Evolutionary conservation across 2,888 invertebrate species (phyloP).

Genomic region (Drosophila tanythrix): DNA sequence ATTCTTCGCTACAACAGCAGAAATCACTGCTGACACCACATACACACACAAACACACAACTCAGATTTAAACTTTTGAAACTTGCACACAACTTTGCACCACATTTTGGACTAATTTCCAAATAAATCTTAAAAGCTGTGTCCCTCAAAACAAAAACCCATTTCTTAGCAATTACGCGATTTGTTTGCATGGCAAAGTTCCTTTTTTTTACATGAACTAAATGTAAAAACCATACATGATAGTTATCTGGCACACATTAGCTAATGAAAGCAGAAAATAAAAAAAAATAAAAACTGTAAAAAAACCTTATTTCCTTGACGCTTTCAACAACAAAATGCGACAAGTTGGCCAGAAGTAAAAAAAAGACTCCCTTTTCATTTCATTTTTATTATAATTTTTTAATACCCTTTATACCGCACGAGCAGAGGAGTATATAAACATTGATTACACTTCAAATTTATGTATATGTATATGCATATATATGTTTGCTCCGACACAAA

Average conservation of each 20-base stretch:
- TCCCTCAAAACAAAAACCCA: slow-evolving; percentile 17
- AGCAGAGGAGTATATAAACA: neutral
- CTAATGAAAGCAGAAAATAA: slow-evolving; percentile 52
- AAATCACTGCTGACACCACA: slow-evolving; percentile 48
- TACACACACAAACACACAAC: slow-evolving; percentile 4
- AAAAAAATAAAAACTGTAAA: slow-evolving; percentile 1
- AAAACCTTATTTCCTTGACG: slow-evolving; percentile 31
- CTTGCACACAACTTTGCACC: slow-evolving; percentile 17
- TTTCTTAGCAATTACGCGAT: slow-evolving; percentile 57
- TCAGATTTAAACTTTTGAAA: slow-evolving; percentile 18
- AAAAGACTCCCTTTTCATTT: slow-evolving; percentile 32
- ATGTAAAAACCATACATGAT: slow-evolving; percentile 29
- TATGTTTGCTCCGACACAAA: neutral
- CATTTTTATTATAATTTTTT: slow-evolving; percentile 25
- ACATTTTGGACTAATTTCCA: slow-evolving; percentile 41
- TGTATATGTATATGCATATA: neutral
- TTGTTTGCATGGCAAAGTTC: slow-evolving; percentile 38
- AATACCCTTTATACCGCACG: neutral
- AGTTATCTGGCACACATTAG: slow-evolving; percentile 65
- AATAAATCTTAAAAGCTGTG: slow-evolving; percentile 38
- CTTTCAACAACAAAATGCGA: slow-evolving; percentile 49
- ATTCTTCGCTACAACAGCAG: slow-evolving; percentile 64
- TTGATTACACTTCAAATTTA: neutral
- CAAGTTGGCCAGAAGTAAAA: slow-evolving; percentile 37
- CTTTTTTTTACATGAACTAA: slow-evolving; percentile 24